Percentiles rank a stretch among this genome's conserved stretches.
phyloP scores from a whole-genome alignment of 2,113 vertebrate species.

The Tachuris rubrigastra region DNA sequence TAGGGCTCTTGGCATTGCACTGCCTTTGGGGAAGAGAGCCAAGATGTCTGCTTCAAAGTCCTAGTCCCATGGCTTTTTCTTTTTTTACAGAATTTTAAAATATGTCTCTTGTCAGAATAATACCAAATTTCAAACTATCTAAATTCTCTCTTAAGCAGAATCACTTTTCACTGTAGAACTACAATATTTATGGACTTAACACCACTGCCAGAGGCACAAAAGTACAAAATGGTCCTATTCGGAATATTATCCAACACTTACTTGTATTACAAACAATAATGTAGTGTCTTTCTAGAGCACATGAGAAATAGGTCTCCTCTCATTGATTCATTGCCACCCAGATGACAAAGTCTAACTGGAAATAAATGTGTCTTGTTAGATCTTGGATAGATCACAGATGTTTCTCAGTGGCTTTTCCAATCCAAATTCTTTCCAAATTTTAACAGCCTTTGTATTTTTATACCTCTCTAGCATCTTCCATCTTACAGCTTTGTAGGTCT shows the following conservation, averaged over 20 bases:
- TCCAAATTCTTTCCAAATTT: neutral
- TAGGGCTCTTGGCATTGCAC: conserved; percentile 1
- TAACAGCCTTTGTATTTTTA: neutral
- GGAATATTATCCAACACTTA: neutral
- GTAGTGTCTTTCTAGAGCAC: neutral
- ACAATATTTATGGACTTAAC: neutral
- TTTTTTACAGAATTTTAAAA: conserved; percentile 33
- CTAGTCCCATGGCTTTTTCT: neutral
- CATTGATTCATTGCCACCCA: neutral
- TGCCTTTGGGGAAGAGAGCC: neutral
- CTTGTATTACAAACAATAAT: neutral
- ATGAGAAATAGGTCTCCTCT: neutral
- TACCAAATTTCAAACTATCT: neutral
- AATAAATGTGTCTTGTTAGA: neutral
- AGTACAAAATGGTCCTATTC: neutral
- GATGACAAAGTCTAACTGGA: neutral
- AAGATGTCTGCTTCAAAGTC: neutral
- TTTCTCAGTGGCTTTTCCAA: neutral
- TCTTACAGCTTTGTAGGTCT: neutral
- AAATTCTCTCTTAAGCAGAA: neutral
- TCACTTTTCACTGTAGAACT: neutral
- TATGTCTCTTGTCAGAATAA: neutral
- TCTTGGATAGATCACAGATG: neutral
- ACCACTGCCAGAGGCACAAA: neutral
- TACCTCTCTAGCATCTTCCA: neutral